A percentile compares a stretch with the other conserved stretches of the same genome.
phyloP scores from a whole-genome alignment of 2,888 invertebrate genomes.

The Dione vanillae region DNA sequence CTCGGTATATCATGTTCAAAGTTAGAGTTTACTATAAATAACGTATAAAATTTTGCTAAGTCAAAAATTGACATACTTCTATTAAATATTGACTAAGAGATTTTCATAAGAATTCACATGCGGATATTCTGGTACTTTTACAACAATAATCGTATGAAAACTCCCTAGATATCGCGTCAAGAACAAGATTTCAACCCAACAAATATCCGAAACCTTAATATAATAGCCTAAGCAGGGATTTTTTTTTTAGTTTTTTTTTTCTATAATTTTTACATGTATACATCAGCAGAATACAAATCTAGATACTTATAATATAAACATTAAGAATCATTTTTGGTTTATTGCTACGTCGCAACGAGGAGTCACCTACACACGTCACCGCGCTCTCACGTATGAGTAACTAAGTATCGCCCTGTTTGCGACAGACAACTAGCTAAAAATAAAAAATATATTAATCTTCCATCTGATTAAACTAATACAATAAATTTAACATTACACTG shows the following conservation, averaged over 20 bases:
- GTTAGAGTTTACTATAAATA: slow-evolving; percentile 77
- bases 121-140: slow-evolving; percentile 65
- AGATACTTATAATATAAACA: slow-evolving; percentile 77
- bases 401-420: slow-evolving; percentile 67
- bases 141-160: slow-evolving; percentile 63
- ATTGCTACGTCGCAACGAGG: slow-evolving; percentile 78
- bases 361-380: slow-evolving; percentile 64
- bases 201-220: slow-evolving; percentile 78
- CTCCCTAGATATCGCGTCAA: slow-evolving; percentile 74
- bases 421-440: slow-evolving; percentile 83
- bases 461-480: slow-evolving; percentile 77
- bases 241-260: slow-evolving; percentile 76
- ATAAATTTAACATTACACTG: slow-evolving; percentile 76
- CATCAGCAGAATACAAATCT: slow-evolving; percentile 82
- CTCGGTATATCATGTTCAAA: slow-evolving; percentile 71
- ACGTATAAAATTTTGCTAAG: slow-evolving; percentile 84
- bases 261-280: slow-evolving; percentile 79
- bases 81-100: slow-evolving; percentile 82
- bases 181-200: slow-evolving; percentile 74
- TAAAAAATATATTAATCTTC: slow-evolving; percentile 83
- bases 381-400: slow-evolving; percentile 60
- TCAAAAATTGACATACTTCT: slow-evolving; percentile 84
- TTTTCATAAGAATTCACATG: slow-evolving; percentile 82
- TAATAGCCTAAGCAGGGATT: slow-evolving; percentile 81
- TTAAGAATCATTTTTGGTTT: slow-evolving; percentile 83